A percentile compares a stretch with the other conserved stretches of the same genome.
phyloP scores from a whole-genome alignment of 2,797 vertebrate genomes.

The Acanthopagrus latus region DNA sequence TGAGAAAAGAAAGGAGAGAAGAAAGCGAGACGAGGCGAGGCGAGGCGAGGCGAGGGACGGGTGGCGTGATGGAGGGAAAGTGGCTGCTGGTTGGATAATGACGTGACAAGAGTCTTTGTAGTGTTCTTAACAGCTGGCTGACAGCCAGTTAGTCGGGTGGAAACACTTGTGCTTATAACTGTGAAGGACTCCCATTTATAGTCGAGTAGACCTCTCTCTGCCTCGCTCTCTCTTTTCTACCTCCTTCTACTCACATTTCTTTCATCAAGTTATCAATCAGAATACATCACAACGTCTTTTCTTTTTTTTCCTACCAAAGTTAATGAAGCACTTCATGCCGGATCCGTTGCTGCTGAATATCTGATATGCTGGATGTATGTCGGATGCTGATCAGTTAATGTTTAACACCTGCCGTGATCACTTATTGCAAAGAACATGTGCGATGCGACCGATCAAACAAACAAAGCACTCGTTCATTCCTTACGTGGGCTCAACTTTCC shows the following conservation, averaged over 20 bases:
- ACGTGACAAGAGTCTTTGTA: slow-evolving; percentile 34
- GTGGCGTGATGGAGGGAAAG: neutral
- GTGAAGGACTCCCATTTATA: slow-evolving; percentile 56
- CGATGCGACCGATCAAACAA: neutral
- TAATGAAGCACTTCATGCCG: neutral
- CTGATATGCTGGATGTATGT: no score
- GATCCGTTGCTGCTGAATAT: neutral
- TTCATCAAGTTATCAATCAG: neutral
- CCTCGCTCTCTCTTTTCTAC: neutral
- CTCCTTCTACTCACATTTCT: neutral
- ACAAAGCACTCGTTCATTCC: neutral
- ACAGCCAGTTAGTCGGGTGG: slow-evolving; percentile 35
- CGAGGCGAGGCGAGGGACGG: neutral
- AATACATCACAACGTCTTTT: neutral
- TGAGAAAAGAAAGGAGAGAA: no score
- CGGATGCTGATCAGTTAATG: no score
- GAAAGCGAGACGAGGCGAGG: neutral
- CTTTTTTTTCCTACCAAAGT: neutral
- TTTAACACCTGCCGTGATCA: neutral
- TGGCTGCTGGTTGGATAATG: slow-evolving; percentile 45
- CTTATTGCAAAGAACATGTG: neutral
- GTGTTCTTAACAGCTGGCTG: slow-evolving; percentile 46
- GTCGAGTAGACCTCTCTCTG: slow-evolving; percentile 19
- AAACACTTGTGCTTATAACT: slow-evolving; percentile 47
- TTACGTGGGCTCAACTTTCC: no score